phyloP scores from a whole-genome alignment of 2,888 invertebrate species.

The Eristalis tenax region DNA sequence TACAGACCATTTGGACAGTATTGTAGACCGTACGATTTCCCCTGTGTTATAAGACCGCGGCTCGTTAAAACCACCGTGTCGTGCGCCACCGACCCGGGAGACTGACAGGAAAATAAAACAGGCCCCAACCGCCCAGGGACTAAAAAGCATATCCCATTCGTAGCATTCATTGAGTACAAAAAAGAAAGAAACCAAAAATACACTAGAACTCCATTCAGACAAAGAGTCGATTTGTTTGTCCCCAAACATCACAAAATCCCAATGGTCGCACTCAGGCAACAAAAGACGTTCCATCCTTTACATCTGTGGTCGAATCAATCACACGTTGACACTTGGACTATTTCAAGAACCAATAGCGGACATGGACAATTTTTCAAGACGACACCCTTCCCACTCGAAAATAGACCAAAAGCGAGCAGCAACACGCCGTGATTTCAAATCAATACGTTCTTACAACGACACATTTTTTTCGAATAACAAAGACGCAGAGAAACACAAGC shows the following conservation, averaged over 20 bases:
- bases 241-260: not conserved
- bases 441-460: not conserved
- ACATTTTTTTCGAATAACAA: not conserved
- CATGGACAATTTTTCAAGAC: not conserved
- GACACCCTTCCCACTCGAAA: not conserved
- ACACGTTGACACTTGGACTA: not conserved
- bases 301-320: not conserved
- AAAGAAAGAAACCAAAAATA: not conserved
- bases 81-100: no score
- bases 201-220: no score
- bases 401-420: not conserved
- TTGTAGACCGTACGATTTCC: no score
- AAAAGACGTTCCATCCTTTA: not conserved
- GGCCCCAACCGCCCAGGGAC: no score
- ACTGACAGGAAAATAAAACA: no score
- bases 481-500: not conserved
- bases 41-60: no score
- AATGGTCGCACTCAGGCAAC: not conserved
- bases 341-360: not conserved
- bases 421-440: slow-evolving; percentile 6
- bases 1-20: no score
- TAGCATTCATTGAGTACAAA: not conserved
- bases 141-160: no score
- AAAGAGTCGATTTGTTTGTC: not conserved
- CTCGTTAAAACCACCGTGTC: no score